phyloP scores from a whole-genome alignment of 1,140 invertebrate species.

The Chlorops oryzae region DNA sequence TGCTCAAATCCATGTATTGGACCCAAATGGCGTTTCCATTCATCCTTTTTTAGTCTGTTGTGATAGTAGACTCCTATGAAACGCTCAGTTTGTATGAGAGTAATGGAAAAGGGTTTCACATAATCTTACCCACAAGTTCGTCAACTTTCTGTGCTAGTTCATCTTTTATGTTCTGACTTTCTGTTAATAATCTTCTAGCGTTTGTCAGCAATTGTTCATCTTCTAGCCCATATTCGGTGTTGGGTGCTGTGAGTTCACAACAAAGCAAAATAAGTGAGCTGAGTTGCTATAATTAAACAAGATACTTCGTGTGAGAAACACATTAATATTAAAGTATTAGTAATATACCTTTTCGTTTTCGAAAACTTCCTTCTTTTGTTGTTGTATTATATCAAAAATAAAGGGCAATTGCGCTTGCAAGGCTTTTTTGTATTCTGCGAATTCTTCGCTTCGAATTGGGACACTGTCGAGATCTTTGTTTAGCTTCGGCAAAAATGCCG shows the following conservation, averaged over 20 bases:
- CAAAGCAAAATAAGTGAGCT: constrained; percentile 4
- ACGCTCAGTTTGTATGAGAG: not conserved
- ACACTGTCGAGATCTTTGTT: constrained; percentile 12
- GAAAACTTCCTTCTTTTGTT: not conserved
- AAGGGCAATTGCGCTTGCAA: constrained; percentile 9
- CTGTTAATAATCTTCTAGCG: constrained; percentile 6
- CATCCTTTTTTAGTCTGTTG: constrained; percentile 4
- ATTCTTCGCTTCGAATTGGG: constrained; percentile 10
- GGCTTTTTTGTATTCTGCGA: constrained; percentile 9
- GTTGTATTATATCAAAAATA: constrained; percentile 11
- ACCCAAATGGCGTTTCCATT: constrained; percentile 14
- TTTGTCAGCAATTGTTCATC: constrained; percentile 4
- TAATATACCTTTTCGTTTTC: not conserved
- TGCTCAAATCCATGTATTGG: constrained; percentile 11
- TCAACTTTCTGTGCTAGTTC: not conserved
- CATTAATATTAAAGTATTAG: not conserved
- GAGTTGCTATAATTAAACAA: not conserved
- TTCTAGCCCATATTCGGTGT: not conserved
- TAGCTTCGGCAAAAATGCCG: constrained; percentile 8
- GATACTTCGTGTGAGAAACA: not conserved
- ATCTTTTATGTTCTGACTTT: no score
- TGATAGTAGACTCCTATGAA: no score
- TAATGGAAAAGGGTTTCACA: not conserved
- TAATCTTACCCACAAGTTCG: not conserved
- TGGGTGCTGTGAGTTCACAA: constrained; percentile 6